Base-by-base conservation (phyloP, 1,140 invertebrate species). In the Hirudo medicinalis region DNA sequence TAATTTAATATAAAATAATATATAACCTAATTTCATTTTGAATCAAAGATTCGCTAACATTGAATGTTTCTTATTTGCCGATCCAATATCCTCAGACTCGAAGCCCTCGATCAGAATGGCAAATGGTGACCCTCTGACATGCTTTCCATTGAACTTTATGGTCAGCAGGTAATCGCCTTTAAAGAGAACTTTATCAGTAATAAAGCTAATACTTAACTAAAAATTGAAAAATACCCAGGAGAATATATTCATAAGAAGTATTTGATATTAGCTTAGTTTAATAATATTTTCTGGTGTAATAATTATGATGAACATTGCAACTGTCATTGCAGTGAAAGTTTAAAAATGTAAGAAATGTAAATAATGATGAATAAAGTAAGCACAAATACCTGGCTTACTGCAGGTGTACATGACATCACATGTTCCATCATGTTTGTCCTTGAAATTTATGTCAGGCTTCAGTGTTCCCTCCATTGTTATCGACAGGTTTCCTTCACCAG, bases 51-150 rank as follows among this genome's bases (percentile, higher is more conserved):
- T 49, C 1, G 4, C 43, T 49, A 49, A 49, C 43, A 13, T 17
- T 49, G 43, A 49, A 49, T 17, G 43, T 49, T 17, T 17, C 43
- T 49, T 49, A 9, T 49, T 49, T 49, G 43, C 9, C 11, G 43
- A 2, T 49, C 11, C 57, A 63, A 32, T 83, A 95, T 60, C 92
- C 80, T 94, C 92, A 20, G 91, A 91, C 74, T 90, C 87, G 6
- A 91, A 89, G 36, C 92, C 91, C 2, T 89, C 88, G 73, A 95
- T 88, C 85, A 92, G 94, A 25, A 81, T 88, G 80, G 91, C 91
- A 86, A 91, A 94, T 6, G 93, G 93, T 0, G 91, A 94, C 79
- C 94, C 92, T 1, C 93, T 92, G 78, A 97, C 93, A 82, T 94
- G 91, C 77, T 92, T 89, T 79, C 95, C 93, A 82, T 95, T 94